Conservation (phyloP, 2,888 invertebrate species). For the Andrena fulva region DNA sequence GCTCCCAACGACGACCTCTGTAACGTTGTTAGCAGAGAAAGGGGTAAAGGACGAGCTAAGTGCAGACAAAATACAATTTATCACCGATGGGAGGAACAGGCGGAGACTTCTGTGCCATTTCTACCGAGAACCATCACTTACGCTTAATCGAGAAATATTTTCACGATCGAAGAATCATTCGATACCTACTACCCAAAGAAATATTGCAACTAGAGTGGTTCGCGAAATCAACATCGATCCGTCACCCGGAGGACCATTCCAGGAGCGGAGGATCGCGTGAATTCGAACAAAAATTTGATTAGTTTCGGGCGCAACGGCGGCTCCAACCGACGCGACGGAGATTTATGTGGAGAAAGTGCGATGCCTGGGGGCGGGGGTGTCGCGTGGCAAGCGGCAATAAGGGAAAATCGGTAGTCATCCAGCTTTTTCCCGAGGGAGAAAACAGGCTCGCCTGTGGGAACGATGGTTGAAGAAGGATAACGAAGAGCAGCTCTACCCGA, state of each 20-base stretch:
- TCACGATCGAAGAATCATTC: neutral
- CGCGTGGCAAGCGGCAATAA: slow-evolving; percentile 64
- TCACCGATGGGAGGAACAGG: slow-evolving; percentile 46
- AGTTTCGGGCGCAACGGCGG: slow-evolving; percentile 74
- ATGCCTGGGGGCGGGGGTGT: slow-evolving; percentile 55
- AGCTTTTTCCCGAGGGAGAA: slow-evolving; percentile 76
- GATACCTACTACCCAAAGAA: neutral
- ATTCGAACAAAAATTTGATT: slow-evolving; percentile 79
- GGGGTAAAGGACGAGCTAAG: slow-evolving; percentile 69
- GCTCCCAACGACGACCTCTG: slow-evolving; percentile 43
- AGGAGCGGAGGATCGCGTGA: slow-evolving; percentile 14
- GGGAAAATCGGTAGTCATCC: slow-evolving; percentile 74
- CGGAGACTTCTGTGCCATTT: neutral
- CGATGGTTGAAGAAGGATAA: slow-evolving; percentile 56
- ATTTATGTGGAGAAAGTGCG: slow-evolving; percentile 79
- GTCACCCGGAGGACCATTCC: neutral
- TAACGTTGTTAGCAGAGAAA: slow-evolving; percentile 65
- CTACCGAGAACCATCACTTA: neutral
- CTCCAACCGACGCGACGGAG: slow-evolving; percentile 72
- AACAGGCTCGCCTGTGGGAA: slow-evolving; percentile 47
- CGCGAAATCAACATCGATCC: neutral
- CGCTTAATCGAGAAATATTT: neutral
- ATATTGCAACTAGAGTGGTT: neutral
- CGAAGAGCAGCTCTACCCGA: slow-evolving; percentile 55
- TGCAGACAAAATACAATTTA: slow-evolving; percentile 66